Evolutionary conservation across 2,888 invertebrate species (phyloP).

Genomic region (Eupelmus urozonus): DNA sequence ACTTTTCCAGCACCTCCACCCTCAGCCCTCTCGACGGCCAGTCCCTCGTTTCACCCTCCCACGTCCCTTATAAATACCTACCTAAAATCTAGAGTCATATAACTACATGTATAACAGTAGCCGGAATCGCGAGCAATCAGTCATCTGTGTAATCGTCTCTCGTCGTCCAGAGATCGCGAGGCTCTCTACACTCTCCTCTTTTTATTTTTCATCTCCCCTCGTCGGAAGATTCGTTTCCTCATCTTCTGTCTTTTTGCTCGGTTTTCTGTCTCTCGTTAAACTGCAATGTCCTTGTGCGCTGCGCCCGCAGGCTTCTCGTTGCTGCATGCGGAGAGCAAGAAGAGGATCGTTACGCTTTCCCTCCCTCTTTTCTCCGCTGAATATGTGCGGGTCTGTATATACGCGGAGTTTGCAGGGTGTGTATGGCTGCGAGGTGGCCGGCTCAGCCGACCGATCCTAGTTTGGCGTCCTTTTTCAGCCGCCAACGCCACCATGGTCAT

Average conservation of each 20-base stretch:
- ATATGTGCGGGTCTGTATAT: no score
- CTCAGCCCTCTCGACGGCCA: background rate
- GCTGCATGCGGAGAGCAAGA: background rate
- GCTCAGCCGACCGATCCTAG: slow-evolving; percentile 35
- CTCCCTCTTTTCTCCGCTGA: background rate
- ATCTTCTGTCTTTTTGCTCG: background rate
- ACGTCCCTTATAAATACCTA: background rate
- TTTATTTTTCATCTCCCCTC: background rate
- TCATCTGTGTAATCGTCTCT: slow-evolving; percentile 38
- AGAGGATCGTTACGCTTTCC: background rate
- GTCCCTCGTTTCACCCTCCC: background rate
- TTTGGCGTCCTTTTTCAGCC: slow-evolving; percentile 55
- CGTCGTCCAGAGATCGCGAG: slow-evolving; percentile 16
- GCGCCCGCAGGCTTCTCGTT: background rate
- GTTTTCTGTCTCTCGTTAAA: background rate
- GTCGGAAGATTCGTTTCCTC: background rate
- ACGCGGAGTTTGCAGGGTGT: no score
- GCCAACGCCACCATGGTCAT: slow-evolving; percentile 65
- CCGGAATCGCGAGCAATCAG: slow-evolving; percentile 44
- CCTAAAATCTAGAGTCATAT: background rate
- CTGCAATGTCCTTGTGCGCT: slow-evolving; percentile 49
- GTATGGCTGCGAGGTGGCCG: no score
- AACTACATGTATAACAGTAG: slow-evolving; percentile 9
- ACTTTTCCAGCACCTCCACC: no score
- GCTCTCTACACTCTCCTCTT: background rate